Evolutionary conservation across 1,140 invertebrate species (phyloP).

Genomic region (Ylistrum balloti): DNA sequence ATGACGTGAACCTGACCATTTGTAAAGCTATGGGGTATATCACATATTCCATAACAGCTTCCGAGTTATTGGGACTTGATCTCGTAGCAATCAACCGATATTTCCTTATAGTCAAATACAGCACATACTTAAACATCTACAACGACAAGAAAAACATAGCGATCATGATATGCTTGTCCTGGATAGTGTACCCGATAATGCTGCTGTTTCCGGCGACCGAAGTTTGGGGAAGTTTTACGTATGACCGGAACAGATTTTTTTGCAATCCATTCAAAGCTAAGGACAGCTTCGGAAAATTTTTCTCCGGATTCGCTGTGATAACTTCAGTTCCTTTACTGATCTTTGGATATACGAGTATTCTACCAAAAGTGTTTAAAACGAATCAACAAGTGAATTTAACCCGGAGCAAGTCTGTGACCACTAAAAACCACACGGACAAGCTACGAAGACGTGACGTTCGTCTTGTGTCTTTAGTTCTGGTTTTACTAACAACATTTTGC

Average conservation of each 20-base stretch:
- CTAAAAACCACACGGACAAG: not conserved
- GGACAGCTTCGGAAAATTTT: constrained; percentile 53
- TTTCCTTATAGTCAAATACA: constrained; percentile 56
- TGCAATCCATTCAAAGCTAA: constrained; percentile 45
- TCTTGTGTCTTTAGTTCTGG: constrained; percentile 59
- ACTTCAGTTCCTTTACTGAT: constrained; percentile 53
- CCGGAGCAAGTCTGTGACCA: not conserved
- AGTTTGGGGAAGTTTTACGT: constrained; percentile 63
- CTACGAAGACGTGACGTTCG: constrained; percentile 37
- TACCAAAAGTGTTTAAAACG: constrained; percentile 51
- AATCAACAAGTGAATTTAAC: constrained; percentile 2
- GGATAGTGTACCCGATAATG: constrained; percentile 55
- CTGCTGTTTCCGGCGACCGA: constrained; percentile 56
- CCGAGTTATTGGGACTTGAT: constrained; percentile 54
- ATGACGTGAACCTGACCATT: not conserved
- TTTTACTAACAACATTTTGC: constrained; percentile 55
- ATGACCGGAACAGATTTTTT: constrained; percentile 58
- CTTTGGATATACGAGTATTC: constrained; percentile 61
- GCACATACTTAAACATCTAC: constrained; percentile 46
- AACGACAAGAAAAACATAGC: constrained; percentile 43
- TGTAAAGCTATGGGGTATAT: constrained; percentile 61
- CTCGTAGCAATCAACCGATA: constrained; percentile 64
- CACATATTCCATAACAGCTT: constrained; percentile 53
- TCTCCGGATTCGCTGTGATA: constrained; percentile 47
- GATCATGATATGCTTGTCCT: constrained; percentile 54